Base-by-base conservation (phyloP, 1,140 invertebrate genomes). In the Pantala flavescens region DNA sequence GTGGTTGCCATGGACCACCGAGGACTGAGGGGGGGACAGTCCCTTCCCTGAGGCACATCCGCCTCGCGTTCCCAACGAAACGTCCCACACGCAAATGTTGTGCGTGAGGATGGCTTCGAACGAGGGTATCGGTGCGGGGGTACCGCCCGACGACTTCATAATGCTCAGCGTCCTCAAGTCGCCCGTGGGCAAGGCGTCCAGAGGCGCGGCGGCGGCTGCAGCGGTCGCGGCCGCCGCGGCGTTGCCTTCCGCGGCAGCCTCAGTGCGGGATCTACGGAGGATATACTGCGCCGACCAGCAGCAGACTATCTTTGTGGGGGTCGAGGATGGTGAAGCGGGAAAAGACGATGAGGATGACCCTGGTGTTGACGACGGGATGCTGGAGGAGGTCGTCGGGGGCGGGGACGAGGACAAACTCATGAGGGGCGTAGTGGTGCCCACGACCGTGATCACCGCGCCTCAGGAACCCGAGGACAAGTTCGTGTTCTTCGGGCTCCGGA, bases 121-220 rank as follows among this genome's bases (percentile, higher is more conserved):
- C 72, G 78, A 80, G 19, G 24, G 24, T n/a, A 21, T 9, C 28
- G 23, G 28, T 49, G 23, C 49, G 71, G 43, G 43, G 74, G 72
- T 21, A 12, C 49, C 49, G 49, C 49, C 49, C 23, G 80, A 79
- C 71, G 86, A 87, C 75, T 86, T 88, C 78, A 79, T 88, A 72
- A 84, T 88, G 10, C 80, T 88, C 70, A 87, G 86, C 77, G 87
- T 88, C 21, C 81, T 88, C 9, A 87, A 88, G 77, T 84, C 86
- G 74, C 87, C 86, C 0, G 80, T 87, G 23, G 84, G 83, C 77
- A 23, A 43, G 10, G 72, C 11, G 21, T n/a, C 12, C 0, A 11
- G 42, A 0, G n/a, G 3, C 21, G 72, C 9, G 0, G 75, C 36
- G 71, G n/a, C 72, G 28, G 24, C 12, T 7, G 24, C 73, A 49